Percentiles rank a stretch among this genome's conserved stretches.
Evolutionary conservation across 2,113 vertebrate genomes (phyloP).

Genomic region (Sprattus sprattus): DNA sequence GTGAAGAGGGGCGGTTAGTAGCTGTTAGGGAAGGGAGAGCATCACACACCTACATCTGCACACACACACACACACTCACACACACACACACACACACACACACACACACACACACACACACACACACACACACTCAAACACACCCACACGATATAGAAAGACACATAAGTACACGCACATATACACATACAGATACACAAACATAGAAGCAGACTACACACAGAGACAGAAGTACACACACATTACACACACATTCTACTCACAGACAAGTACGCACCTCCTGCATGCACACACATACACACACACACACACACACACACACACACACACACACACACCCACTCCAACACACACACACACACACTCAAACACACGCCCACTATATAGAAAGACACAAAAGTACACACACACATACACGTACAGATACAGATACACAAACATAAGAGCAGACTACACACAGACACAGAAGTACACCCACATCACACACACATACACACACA

Average conservation of each 20-base stretch:
- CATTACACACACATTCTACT: not conserved
- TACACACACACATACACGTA: not conserved
- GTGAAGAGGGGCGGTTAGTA: not conserved
- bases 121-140: slow-evolving; percentile 17
- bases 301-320: slow-evolving; percentile 22
- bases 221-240: not conserved
- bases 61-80: slow-evolving; percentile 20
- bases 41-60: slow-evolving; percentile 27
- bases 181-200: not conserved
- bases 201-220: no score
- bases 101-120: slow-evolving; percentile 36
- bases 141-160: not conserved
- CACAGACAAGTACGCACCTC: not conserved
- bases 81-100: not conserved
- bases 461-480: not conserved
- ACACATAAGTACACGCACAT: not conserved
- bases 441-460: not conserved
- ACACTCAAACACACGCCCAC: slow-evolving; percentile 27
- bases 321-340: slow-evolving; percentile 5
- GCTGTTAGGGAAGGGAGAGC: not conserved
- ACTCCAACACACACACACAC: not conserved
- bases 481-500: not conserved
- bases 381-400: no score
- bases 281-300: slow-evolving; percentile 30
- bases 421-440: not conserved